These are phyloP conservation scores for Tringa solitaria DNA, from an alignment of 2,113 vertebrate species.

Conservation along the genomic window DNA sequence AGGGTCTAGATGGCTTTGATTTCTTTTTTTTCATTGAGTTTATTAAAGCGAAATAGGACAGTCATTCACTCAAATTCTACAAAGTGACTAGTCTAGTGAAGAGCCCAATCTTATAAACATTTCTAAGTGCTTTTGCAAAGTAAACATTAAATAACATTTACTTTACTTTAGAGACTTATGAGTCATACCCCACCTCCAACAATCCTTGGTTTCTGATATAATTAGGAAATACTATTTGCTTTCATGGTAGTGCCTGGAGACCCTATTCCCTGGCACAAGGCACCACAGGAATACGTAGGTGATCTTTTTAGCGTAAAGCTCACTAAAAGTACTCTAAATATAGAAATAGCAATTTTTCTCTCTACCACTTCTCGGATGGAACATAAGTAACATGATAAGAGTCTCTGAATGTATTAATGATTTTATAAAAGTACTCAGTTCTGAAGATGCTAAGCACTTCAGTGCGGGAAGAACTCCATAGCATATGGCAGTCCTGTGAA, in stretches of 20 bases:
- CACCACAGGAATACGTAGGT: not conserved
- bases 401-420: not conserved
- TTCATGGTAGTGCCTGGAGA: not conserved
- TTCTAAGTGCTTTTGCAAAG: not conserved
- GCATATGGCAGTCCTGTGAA: not conserved
- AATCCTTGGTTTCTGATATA: not conserved
- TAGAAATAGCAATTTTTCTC: conserved; percentile 9
- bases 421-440: not conserved
- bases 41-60: not conserved
- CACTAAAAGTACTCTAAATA: not conserved
- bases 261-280: not conserved
- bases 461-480: not conserved
- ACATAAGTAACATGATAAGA: not conserved
- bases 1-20: not conserved
- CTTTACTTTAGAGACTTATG: conserved; percentile 13
- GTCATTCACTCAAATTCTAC: not conserved
- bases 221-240: conserved; percentile 40
- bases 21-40: not conserved
- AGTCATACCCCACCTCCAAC: conserved; percentile 3
- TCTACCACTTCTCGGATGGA: not conserved
- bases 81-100: not conserved
- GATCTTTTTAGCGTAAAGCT: conserved; percentile 13
- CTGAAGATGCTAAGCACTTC: not conserved
- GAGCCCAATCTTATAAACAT: not conserved
- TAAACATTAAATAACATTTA: conserved; percentile 15